These are phyloP conservation scores for Spinus olivaceus DNA, from an alignment of 2,797 vertebrate species.

Conservation along the genomic window DNA sequence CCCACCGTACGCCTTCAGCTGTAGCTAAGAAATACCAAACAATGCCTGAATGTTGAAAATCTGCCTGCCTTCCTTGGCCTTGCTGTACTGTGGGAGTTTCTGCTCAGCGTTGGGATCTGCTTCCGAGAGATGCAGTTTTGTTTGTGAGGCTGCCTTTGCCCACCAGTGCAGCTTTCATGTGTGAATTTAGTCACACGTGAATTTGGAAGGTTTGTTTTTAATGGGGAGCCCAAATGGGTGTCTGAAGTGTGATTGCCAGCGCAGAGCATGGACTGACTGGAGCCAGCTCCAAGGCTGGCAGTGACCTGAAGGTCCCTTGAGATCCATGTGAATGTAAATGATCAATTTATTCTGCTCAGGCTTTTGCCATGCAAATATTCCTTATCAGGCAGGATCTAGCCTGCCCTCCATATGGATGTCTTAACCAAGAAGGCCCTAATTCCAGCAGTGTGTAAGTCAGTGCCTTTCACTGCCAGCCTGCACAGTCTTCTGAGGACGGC, in stretches of 20 bases:
- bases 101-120: neutral
- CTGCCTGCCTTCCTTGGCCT: constrained; percentile 10
- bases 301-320: neutral
- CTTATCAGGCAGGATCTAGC: neutral
- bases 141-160: neutral
- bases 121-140: neutral
- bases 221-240: fast-evolving
- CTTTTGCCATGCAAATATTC: neutral
- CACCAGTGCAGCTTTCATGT: neutral
- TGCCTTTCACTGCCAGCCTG: constrained; percentile 3
- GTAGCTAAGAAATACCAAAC: constrained; percentile 27
- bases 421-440: neutral
- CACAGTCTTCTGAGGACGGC: neutral
- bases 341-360: neutral
- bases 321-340: neutral
- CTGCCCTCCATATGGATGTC: neutral
- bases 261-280: neutral
- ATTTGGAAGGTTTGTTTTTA: neutral
- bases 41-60: neutral
- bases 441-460: neutral
- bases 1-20: neutral
- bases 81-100: neutral
- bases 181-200: neutral
- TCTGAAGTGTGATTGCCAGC: neutral
- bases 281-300: neutral